Percentiles rank a stretch among this genome's conserved stretches.
These are phyloP conservation scores for Venturia canescens DNA, from an alignment of 1,140 invertebrate genomes.

Conservation along the genomic window DNA sequence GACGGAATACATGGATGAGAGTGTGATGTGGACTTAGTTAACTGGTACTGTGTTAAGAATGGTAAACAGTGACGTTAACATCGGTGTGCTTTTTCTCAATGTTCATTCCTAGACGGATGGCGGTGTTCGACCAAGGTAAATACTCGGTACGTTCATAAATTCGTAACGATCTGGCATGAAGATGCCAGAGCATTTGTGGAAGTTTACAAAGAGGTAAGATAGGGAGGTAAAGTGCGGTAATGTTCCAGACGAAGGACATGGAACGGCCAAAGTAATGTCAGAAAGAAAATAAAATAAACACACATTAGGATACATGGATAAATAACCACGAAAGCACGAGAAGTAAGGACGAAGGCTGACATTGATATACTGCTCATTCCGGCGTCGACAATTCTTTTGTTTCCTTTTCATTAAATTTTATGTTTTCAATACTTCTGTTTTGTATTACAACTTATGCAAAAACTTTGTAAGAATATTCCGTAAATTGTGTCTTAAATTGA, in stretches of 20 bases:
- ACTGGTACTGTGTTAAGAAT: neutral
- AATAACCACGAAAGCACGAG: neutral
- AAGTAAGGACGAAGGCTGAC: neutral
- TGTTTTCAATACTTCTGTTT: neutral
- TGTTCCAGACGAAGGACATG: neutral
- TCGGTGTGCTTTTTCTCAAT: slow-evolving; percentile 4
- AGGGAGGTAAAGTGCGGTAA: neutral
- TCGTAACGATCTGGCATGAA: slow-evolving; percentile 37
- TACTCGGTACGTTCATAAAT: slow-evolving; percentile 38
- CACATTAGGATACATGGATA: neutral
- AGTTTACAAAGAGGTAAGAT: slow-evolving; percentile 32
- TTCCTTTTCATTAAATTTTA: neutral
- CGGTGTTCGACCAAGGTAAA: neutral
- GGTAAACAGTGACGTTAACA: neutral
- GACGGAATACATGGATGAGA: neutral
- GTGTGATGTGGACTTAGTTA: neutral
- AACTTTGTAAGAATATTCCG: neutral
- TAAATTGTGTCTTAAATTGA: neutral
- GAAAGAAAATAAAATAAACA: neutral
- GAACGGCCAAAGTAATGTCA: neutral
- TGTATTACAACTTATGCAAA: neutral
- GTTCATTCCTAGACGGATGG: neutral
- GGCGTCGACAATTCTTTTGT: neutral
- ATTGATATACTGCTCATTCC: neutral
- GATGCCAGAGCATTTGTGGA: slow-evolving; percentile 26